phyloP scores from a whole-genome alignment of 2,888 invertebrate genomes.

The Latheticus oryzae region DNA sequence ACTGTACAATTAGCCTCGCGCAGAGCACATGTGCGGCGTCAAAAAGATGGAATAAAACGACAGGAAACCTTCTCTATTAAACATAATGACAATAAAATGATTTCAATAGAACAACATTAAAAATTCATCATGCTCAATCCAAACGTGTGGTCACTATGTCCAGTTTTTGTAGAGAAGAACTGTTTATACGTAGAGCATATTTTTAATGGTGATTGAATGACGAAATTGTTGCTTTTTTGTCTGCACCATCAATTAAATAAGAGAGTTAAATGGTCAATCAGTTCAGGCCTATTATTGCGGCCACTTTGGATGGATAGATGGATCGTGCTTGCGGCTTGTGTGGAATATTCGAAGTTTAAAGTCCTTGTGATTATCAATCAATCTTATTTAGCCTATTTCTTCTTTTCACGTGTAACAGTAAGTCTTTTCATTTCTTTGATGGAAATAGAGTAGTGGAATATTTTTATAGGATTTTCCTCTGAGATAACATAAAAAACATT shows the following conservation, averaged over 20 bases:
- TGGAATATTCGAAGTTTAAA: constrained; percentile 5
- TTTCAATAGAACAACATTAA: constrained; percentile 41
- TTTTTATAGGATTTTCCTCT: constrained; percentile 15
- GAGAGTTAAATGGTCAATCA: constrained; percentile 29
- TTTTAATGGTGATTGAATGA: constrained; percentile 29
- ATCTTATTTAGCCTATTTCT: constrained; percentile 30
- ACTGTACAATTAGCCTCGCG: constrained; percentile 7
- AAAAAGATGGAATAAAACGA: constrained; percentile 17
- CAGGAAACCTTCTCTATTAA: constrained; percentile 45
- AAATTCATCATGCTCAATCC: constrained; percentile 41
- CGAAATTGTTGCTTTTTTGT: constrained; percentile 28
- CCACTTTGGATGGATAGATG: constrained; percentile 24
- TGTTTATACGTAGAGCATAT: constrained; percentile 4
- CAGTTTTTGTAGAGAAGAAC: constrained; percentile 23
- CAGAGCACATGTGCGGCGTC: constrained; percentile 10
- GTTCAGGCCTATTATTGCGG: constrained; percentile 27
- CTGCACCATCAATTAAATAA: constrained; percentile 34
- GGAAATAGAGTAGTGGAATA: constrained; percentile 21
- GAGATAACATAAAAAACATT: constrained; percentile 19
- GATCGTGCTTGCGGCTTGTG: constrained; percentile 1
- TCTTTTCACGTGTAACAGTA: constrained; percentile 8
- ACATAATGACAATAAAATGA: constrained; percentile 46
- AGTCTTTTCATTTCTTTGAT: constrained; percentile 28
- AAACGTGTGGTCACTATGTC: constrained; percentile 3
- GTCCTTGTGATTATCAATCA: constrained; percentile 32